These are phyloP conservation scores for Noctuana brunneofusca DNA, from an alignment of 2,888 invertebrate genomes.

Conservation along the genomic window DNA sequence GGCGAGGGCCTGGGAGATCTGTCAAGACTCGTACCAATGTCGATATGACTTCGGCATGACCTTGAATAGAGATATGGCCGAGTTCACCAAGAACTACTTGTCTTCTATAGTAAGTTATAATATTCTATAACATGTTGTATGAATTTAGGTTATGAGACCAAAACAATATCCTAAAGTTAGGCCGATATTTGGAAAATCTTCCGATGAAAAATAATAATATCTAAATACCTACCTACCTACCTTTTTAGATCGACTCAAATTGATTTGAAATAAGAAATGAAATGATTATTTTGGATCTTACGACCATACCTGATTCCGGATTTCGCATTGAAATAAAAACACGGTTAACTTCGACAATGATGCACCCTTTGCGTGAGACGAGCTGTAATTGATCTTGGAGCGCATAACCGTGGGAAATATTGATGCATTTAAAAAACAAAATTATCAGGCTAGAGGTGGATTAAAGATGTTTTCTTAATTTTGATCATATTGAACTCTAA, in stretches of 20 bases:
- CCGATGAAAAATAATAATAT: too few species aligned
- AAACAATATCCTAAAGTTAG: too few species aligned
- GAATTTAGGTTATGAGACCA: too few species aligned
- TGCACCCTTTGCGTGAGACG: not conserved
- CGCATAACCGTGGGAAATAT: not conserved
- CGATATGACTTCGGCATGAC: constrained; percentile 94
- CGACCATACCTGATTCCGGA: too few species aligned
- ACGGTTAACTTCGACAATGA: not conserved
- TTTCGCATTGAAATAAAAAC: not conserved
- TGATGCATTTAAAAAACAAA: not conserved
- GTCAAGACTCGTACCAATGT: constrained; percentile 93
- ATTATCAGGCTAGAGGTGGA: not conserved
- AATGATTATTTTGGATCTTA: too few species aligned
- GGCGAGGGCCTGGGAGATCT: constrained; percentile 85
- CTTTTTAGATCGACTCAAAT: too few species aligned
- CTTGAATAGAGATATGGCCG: constrained; percentile 91
- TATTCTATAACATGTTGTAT: too few species aligned
- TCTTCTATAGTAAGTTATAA: constrained; percentile 78
- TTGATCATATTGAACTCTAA: too few species aligned
- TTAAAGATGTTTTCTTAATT: not conserved
- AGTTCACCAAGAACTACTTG: constrained; percentile 92
- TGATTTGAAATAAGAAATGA: too few species aligned
- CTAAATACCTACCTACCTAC: too few species aligned
- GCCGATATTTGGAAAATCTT: too few species aligned
- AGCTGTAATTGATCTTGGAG: not conserved